Evolutionary conservation across 2,113 vertebrate species (phyloP).

Genomic region (Cariama cristata): DNA sequence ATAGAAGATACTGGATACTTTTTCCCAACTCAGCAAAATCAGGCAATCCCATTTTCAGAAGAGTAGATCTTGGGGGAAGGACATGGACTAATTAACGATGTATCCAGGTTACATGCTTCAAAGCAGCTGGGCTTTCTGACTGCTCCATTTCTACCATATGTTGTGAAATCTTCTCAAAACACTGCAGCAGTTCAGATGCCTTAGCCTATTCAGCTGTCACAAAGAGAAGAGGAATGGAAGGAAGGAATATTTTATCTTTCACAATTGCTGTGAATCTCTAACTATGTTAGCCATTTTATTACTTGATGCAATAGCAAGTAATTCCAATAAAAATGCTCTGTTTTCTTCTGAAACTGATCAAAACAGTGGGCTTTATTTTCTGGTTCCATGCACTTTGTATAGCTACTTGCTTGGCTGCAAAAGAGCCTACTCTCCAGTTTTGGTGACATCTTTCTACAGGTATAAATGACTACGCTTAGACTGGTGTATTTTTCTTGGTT

Average conservation of each 20-base stretch:
- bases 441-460: background rate
- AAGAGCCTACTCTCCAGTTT: background rate
- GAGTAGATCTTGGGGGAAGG: constrained; percentile 18
- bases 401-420: background rate
- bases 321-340: background rate
- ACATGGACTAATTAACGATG: constrained; percentile 16
- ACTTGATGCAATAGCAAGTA: background rate
- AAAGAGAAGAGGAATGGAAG: background rate
- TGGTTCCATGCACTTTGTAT: background rate
- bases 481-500: background rate
- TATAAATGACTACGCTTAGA: background rate
- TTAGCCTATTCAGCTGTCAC: background rate
- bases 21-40: background rate
- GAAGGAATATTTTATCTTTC: background rate
- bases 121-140: constrained; percentile 32
- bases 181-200: background rate
- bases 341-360: background rate
- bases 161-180: constrained; percentile 37
- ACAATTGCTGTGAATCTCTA: background rate
- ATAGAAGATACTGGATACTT: background rate
- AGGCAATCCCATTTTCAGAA: background rate
- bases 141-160: constrained; percentile 53
- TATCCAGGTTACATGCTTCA: background rate
- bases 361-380: background rate
- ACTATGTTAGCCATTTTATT: background rate